Evolutionary conservation across 2,113 vertebrate species (phyloP), one percentile per base, ranked within the genome.

Genomic region (Synodontis membranacea): DNA sequence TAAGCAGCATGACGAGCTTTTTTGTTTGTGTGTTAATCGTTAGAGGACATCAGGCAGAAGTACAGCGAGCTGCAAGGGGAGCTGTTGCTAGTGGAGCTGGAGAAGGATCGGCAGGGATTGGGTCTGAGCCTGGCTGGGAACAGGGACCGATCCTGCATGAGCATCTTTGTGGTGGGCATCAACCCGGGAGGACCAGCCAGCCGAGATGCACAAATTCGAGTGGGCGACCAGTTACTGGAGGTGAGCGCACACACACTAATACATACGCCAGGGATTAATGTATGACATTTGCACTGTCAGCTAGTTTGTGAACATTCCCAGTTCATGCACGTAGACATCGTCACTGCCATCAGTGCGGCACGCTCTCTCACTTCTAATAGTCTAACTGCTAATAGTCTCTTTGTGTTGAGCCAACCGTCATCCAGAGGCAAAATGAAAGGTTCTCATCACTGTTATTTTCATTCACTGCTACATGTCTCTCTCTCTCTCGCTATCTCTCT

Each of bases 81-180:
- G 86, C 87, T 99, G 90, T 93, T 97, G 90, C 95, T 97, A n/a
- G 96, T 99, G 88, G 98, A 99, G 90, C 95, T 99, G 84, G 97
- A 99, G 89, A 99, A 99, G 86, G 97, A 99, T 89, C 95, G 95
- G n/a, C 96, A 97, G 91, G 96, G 97, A 31, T 93, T 99, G 56
- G 98, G 98, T 2, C 96, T 99, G 93, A 99, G 97, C 85, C 96
- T 99, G 80, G 97, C 98, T 0, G 98, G 98, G 28, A 98, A 99
- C 94, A 94, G 97, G 70, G 97, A 99, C 88, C 94, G 98, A 0
- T 96, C 97, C 88, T 94, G 94, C 10, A 95, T 98, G 96, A 98
- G 97, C 92, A 97, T 99, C 93, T 99, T 97, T 0, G 95, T 99
- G 85, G 97, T 99, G 74, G 97, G 97, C 48, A 97, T 99, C 88